A percentile compares a stretch with the other conserved stretches of the same genome.
Conservation (phyloP, 1,140 invertebrate genomes). For the Drosophila bocki region DNA sequence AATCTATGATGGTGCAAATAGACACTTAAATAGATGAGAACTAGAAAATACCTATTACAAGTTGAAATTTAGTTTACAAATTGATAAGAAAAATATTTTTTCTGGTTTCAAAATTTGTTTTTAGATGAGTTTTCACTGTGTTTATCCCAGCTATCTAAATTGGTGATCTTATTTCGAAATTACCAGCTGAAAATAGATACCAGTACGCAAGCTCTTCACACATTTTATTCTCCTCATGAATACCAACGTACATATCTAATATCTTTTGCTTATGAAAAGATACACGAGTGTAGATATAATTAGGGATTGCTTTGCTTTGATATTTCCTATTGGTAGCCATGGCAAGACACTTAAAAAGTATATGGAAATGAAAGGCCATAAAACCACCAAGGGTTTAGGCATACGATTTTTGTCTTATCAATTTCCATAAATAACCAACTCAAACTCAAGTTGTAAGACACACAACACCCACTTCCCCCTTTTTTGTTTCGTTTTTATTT, state of each 20-base stretch:
- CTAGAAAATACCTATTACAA: neutral
- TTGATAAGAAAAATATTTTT: neutral
- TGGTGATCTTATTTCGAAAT: constrained; percentile 8
- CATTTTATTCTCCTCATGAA: constrained; percentile 16
- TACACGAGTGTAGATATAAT: constrained; percentile 19
- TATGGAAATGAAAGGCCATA: constrained; percentile 54
- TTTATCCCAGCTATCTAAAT: neutral
- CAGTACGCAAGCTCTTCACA: constrained; percentile 13
- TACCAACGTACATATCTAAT: constrained; percentile 2
- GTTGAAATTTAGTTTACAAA: neutral
- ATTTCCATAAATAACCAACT: constrained; percentile 71
- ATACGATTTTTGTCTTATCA: constrained; percentile 63
- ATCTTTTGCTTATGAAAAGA: constrained; percentile 6
- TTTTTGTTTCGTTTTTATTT: neutral
- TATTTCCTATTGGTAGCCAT: constrained; percentile 36
- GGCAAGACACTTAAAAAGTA: constrained; percentile 35
- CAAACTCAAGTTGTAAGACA: constrained; percentile 38
- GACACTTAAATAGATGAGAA: neutral
- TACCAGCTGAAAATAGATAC: neutral
- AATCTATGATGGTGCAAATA: constrained; percentile 8
- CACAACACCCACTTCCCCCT: neutral
- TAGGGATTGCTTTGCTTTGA: constrained; percentile 19
- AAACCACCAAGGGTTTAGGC: constrained; percentile 38
- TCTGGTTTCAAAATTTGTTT: neutral
- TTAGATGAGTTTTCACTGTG: neutral